Evolutionary conservation across 2,113 vertebrate species (phyloP).

Genomic region (Steatornis caripensis): DNA sequence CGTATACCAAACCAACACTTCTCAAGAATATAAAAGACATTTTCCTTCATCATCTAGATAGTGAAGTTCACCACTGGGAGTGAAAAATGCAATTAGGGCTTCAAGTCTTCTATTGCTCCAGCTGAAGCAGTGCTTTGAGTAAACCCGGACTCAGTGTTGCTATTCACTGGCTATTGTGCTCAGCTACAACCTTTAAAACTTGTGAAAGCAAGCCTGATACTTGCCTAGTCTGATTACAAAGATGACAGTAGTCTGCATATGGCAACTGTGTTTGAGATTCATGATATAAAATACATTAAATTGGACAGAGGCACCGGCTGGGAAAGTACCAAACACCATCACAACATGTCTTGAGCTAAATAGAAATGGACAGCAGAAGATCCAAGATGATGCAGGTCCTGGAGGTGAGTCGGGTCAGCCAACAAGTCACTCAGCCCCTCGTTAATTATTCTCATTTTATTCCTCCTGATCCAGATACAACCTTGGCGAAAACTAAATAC

Average conservation of each 20-base stretch:
- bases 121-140: not conserved
- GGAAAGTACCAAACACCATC: not conserved
- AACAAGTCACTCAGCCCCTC: not conserved
- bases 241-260: not conserved
- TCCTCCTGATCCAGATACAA: not conserved
- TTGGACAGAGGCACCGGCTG: not conserved
- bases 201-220: not conserved
- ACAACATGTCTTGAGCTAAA: not conserved
- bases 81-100: not conserved
- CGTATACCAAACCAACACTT: not conserved
- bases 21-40: not conserved
- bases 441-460: not conserved
- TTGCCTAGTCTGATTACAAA: not conserved
- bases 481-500: constrained; percentile 22
- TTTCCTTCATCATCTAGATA: not conserved
- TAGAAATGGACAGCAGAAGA: not conserved
- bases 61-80: not conserved
- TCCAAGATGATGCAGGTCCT: not conserved
- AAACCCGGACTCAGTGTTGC: not conserved
- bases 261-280: not conserved
- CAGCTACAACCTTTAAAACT: not conserved
- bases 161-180: not conserved
- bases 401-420: not conserved
- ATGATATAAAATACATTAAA: not conserved
- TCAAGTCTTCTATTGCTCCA: not conserved